Evolutionary conservation across 2,113 vertebrate genomes (phyloP).

Genomic region (Phrynocephalus versicolor): DNA sequence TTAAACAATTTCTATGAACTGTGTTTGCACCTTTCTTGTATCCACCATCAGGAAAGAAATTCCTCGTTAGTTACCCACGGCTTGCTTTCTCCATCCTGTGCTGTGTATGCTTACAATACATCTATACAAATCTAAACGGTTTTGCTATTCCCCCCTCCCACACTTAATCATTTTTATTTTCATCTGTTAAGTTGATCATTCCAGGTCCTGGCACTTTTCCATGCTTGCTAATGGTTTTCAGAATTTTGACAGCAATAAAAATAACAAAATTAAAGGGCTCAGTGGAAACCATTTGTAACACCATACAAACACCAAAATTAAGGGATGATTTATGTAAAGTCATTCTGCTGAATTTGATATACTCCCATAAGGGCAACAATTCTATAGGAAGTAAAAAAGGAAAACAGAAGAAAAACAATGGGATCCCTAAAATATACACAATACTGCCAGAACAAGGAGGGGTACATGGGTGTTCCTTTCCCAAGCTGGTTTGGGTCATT

Average conservation of each 20-base stretch:
- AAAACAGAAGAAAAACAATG: neutral
- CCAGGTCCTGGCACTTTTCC: conserved; percentile 14
- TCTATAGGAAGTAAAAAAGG: neutral
- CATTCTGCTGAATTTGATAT: neutral
- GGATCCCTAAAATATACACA: too few species aligned
- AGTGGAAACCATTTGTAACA: conserved; percentile 27
- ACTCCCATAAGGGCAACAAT: neutral
- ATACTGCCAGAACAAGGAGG: too few species aligned
- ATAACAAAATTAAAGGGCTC: conserved; percentile 27
- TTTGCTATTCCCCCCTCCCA: neutral
- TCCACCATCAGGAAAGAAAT: neutral
- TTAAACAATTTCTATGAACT: conserved; percentile 3
- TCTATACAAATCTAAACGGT: conserved; percentile 23
- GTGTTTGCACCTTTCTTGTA: conserved; percentile 6
- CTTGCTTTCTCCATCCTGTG: conserved; percentile 2
- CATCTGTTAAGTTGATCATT: neutral
- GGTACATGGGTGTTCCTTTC: too few species aligned
- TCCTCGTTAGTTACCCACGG: conserved; percentile 12
- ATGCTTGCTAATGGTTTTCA: conserved; percentile 13
- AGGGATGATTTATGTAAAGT: conserved; percentile 20
- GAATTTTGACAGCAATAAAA: conserved; percentile 29
- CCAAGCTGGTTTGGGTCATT: too few species aligned
- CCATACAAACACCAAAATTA: conserved; percentile 10
- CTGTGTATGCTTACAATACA: neutral
- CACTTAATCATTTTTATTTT: conserved; percentile 25